Evolutionary conservation across 2,888 invertebrate species (phyloP).

Genomic region (Iphiclides podalirius): DNA sequence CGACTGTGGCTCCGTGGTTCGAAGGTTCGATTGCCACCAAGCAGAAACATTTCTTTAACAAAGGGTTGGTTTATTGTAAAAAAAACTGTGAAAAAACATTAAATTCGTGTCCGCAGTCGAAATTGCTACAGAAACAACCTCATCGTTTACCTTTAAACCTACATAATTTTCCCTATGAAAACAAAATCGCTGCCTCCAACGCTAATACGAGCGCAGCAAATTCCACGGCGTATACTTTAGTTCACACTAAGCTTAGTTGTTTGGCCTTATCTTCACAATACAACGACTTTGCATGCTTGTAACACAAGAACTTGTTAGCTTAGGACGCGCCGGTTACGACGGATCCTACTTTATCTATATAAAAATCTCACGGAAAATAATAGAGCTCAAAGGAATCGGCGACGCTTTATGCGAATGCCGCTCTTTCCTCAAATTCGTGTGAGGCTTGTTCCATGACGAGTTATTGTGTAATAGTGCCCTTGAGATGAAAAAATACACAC

Average conservation of each 20-base stretch:
- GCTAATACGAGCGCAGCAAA: neutral
- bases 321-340: constrained; percentile 1
- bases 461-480: neutral
- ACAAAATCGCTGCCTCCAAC: neutral
- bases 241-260: neutral
- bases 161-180: neutral
- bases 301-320: constrained; percentile 2
- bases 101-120: no score
- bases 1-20: no score
- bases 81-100: no score
- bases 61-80: no score
- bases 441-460: neutral
- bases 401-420: neutral
- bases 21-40: no score
- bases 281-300: constrained; percentile 3
- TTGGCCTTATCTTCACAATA: neutral
- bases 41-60: no score
- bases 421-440: neutral
- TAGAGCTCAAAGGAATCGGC: neutral
- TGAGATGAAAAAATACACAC: neutral
- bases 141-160: neutral
- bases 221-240: neutral
- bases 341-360: neutral
- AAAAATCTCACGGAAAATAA: constrained; percentile 1
- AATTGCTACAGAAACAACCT: no score